These are phyloP conservation scores for Gephyroberyx darwinii DNA, from an alignment of 2,797 vertebrate species.

Conservation along the genomic window DNA sequence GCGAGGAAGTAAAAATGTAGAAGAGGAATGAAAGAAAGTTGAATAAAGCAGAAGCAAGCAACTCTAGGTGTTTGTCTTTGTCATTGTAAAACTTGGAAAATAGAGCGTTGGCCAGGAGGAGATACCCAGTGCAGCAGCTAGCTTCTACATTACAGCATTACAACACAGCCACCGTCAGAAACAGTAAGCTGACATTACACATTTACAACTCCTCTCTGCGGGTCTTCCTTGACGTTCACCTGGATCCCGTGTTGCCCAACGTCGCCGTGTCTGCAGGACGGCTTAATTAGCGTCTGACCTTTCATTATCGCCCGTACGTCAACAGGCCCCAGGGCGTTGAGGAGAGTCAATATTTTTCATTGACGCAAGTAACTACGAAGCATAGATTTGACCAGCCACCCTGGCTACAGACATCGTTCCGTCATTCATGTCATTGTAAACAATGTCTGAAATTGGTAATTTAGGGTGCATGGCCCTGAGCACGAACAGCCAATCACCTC, in stretches of 20 bases:
- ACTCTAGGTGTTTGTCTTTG: too few species aligned
- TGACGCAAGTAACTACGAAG: constrained; percentile 49
- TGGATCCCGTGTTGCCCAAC: constrained; percentile 27
- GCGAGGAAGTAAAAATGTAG: too few species aligned
- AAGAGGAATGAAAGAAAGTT: too few species aligned
- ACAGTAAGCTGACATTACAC: constrained; percentile 25
- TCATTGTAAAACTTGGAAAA: too few species aligned
- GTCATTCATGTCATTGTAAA: too few species aligned
- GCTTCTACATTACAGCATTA: constrained; percentile 7
- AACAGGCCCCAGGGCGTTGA: constrained; percentile 29
- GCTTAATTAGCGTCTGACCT: constrained; percentile 66
- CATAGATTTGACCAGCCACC: constrained; percentile 10
- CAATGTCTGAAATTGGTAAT: constrained; percentile 50
- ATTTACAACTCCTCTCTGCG: constrained; percentile 31
- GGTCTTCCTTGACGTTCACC: constrained; percentile 6
- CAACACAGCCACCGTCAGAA: constrained; percentile 29
- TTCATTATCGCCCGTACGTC: constrained; percentile 61
- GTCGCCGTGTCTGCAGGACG: constrained; percentile 31
- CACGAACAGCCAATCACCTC: constrained; percentile 9
- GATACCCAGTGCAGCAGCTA: constrained; percentile 9
- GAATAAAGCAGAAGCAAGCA: too few species aligned
- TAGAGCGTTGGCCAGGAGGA: too few species aligned
- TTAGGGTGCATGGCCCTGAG: constrained; percentile 8
- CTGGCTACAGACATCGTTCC: too few species aligned
- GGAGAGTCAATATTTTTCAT: constrained; percentile 53